Evolutionary conservation across 2,797 vertebrate genomes (phyloP), one percentile per base, ranked within the genome.

Genomic region (Crocodylus rhombifer): DNA sequence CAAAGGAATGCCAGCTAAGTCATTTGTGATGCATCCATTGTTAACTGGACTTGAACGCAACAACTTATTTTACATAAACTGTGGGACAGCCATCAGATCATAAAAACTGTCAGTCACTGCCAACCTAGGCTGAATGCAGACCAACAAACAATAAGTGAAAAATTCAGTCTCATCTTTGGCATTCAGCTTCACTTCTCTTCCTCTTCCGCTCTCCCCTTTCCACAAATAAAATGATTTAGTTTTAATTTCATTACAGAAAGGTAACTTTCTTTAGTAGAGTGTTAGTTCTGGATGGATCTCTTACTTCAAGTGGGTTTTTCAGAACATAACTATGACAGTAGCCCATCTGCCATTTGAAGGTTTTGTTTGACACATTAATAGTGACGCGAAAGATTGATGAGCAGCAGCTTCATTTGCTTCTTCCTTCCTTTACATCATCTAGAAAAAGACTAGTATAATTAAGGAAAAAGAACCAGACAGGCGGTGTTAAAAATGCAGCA

Each of bases 311-410:
- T 78, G 1, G 80, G n/a, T 83, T 56, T 55, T 58, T 33, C 55
- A 30, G 55, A 28, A 20, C 20, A 88, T 7, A 82, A 78, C 51
- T 92, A 77, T 55, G 77, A 81, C 51, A 82, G 86, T 26, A 89
- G 36, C 82, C 65, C 71, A n/a, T 88, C 69, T 51, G 36, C 13
- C 14, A 26, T 85, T 89, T 26, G 84, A 42, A 86, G 9, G 30
- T 57, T 97, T 94, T 82, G 63, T 82, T 93, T 96, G 93, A 92
- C 16, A 51, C 92, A 33, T 91, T 93, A 92, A 64, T 86, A 94
- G 78, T 76, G 71, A 30, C 84, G 17, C n/a, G 28, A 28, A 94
- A 94, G 25, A 75, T 81, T 90, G 88, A 33, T 91, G 78, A 97
- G 80, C 76, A 87, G 26, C 61, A 94, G 9, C 73, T 84, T 88